Evolutionary conservation across 2,113 vertebrate species (phyloP), one percentile per base, ranked within the genome.

Genomic region (Cyrtonyx montezumae): DNA sequence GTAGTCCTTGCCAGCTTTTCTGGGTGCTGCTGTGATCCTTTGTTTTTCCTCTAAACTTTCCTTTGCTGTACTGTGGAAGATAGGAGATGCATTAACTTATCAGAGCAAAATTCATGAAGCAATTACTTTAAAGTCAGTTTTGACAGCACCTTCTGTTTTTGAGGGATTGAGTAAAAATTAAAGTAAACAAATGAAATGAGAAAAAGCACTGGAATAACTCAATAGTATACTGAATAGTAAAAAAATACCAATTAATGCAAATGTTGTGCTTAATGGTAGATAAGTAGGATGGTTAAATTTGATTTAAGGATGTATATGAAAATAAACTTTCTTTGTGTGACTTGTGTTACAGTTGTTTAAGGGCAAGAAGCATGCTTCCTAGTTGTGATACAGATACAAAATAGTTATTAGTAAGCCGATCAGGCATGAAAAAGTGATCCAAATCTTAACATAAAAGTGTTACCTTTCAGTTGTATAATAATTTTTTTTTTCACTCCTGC

Each of bases 1-100:
- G 59, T 74, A 88, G 56, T 37, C 30, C 17, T 90, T 65, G 55
- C 34, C 8, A 3, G 61, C 36, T 81, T 93, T 90, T 93, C 63
- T 46, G 75, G 66, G 84, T 93, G 53, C n/a, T 91, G 15, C 70
- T 84, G 53, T 79, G 92, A 85, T 88, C 55, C 80, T 88, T 94
- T 95, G 78, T 86, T 96, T 96, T 93, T 37, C 13, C 28, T n/a
- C 16, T 67, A 79, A 79, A 78, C 56, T 90, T 91, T 67, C 18
- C 61, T 78, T 92, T 87, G 65, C 70, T 84, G 9, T 85, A 86
- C 82, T 40, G 59, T 86, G 58, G 34, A 61, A 68, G 45, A 45
- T n/a, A 69, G 61, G 45, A 43, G 65, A 49, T 79, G 40, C 19
- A 26, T 75, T 26, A 71, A 46, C 15, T 42, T 85, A 90, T 58